phyloP scores from a whole-genome alignment of 2,113 vertebrate species.

The Ophiodon elongatus region DNA sequence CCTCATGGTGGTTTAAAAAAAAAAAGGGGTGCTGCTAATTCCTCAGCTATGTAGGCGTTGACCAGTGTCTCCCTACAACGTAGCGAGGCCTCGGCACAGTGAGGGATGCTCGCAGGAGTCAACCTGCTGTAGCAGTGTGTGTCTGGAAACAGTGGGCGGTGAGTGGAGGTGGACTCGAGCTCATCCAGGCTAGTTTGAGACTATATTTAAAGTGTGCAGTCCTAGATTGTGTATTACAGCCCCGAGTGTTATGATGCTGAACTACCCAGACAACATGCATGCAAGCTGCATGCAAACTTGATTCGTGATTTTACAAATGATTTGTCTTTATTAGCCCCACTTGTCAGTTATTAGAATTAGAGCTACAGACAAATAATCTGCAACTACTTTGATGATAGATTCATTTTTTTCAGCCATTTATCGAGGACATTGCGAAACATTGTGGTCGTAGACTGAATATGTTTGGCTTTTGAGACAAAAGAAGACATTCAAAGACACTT shows the following conservation, averaged over 20 bases:
- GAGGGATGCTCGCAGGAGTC: constrained; percentile 21
- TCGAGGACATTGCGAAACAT: not conserved
- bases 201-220: not conserved
- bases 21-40: constrained; percentile 7
- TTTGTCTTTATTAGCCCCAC: not conserved
- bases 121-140: not conserved
- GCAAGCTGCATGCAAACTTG: not conserved
- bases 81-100: constrained; percentile 30
- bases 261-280: not conserved
- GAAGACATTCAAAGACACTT: not conserved
- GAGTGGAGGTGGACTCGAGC: constrained; percentile 25
- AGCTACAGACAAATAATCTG: not conserved
- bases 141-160: constrained; percentile 4
- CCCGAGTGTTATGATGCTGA: not conserved
- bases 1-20: constrained; percentile 5
- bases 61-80: not conserved
- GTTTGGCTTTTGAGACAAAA: not conserved
- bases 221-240: not conserved
- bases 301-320: not conserved
- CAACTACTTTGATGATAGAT: not conserved
- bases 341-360: not conserved
- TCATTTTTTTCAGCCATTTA: not conserved
- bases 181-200: not conserved
- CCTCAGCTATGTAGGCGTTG: constrained; percentile 30
- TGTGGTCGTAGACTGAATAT: not conserved